Conservation (phyloP, 1,140 invertebrate species). For the Drosophila gunungcola region DNA sequence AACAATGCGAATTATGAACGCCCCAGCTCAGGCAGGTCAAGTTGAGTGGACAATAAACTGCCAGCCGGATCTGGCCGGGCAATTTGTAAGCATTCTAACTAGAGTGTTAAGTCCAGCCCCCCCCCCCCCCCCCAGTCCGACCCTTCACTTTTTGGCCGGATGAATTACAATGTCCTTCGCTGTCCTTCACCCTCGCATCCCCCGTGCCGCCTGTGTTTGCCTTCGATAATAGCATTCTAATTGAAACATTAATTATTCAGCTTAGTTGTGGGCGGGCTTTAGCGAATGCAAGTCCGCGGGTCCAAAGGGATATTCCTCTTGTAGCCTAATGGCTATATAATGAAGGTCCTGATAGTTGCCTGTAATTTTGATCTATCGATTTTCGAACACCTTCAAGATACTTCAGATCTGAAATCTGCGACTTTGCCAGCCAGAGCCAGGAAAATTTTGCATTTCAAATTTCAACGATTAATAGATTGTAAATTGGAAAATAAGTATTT, state of each 20-base stretch:
- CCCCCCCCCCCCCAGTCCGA: not conserved
- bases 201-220: constrained; percentile 30
- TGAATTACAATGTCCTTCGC: constrained; percentile 50
- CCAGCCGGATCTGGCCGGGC: constrained; percentile 55
- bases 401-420: not conserved
- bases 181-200: constrained; percentile 53
- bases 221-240: constrained; percentile 73
- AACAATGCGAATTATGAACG: constrained; percentile 76
- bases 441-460: too few species aligned
- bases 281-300: constrained; percentile 33
- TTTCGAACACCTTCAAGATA: not conserved
- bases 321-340: constrained; percentile 57
- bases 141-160: not conserved
- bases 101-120: constrained; percentile 52
- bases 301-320: not conserved
- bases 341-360: constrained; percentile 38
- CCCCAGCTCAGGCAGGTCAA: constrained; percentile 61
- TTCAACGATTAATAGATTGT: too few species aligned
- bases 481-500: constrained; percentile 2
- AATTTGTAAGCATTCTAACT: constrained; percentile 73
- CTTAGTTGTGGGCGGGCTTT: constrained; percentile 14
- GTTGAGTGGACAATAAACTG: constrained; percentile 77
- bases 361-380: constrained; percentile 17
- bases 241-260: constrained; percentile 81
- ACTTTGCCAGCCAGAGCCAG: not conserved